phyloP scores from a whole-genome alignment of 2,797 vertebrate species.

The Spinus olivaceus region DNA sequence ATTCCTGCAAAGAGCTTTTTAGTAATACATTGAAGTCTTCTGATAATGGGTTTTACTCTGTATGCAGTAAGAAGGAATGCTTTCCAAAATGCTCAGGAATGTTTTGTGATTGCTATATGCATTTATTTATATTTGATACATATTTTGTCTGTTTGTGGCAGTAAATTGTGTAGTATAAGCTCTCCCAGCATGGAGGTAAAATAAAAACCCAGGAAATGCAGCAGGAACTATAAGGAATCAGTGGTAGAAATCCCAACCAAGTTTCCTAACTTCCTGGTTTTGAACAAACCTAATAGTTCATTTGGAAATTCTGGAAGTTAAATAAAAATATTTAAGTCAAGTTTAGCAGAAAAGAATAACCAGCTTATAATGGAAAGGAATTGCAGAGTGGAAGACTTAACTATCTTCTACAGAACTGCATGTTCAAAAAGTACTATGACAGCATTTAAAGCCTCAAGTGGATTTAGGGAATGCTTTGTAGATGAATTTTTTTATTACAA shows the following conservation, averaged over 20 bases:
- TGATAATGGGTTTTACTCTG: background rate
- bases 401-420: background rate
- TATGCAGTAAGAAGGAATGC: background rate
- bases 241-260: background rate
- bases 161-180: background rate
- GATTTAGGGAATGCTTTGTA: background rate
- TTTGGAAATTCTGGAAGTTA: background rate
- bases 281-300: background rate
- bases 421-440: background rate
- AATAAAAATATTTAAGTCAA: background rate
- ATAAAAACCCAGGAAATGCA: background rate
- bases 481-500: background rate
- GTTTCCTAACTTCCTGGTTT: background rate
- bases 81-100: background rate
- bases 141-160: background rate
- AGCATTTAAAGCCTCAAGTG: background rate
- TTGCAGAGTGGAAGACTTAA: background rate
- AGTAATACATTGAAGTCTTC: background rate
- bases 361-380: background rate
- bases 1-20: background rate
- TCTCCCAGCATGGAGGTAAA: background rate
- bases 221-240: background rate
- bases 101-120: background rate
- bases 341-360: background rate
- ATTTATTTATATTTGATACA: background rate